These are phyloP conservation scores for Anorthoa munda DNA, from an alignment of 2,888 invertebrate species.

Conservation along the genomic window DNA sequence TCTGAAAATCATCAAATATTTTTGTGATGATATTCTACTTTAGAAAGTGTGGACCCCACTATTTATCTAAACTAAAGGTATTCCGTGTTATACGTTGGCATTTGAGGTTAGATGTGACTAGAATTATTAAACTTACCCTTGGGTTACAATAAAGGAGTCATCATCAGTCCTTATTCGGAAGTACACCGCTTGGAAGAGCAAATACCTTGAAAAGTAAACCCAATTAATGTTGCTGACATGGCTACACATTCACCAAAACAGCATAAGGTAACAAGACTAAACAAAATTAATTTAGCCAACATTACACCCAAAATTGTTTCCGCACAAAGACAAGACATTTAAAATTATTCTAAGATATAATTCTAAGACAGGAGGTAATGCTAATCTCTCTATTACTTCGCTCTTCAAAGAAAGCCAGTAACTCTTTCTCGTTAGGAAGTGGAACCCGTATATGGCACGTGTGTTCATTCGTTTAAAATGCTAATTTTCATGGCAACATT, in stretches of 20 bases:
- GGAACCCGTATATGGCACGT: conserved; percentile 43
- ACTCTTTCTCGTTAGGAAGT: conserved; percentile 50
- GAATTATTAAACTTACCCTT: neutral
- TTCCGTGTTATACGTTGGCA: too few species aligned
- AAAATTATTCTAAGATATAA: conserved; percentile 20
- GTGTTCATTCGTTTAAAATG: conserved; percentile 66
- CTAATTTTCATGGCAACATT: conserved; percentile 56
- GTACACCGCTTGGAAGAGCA: too few species aligned
- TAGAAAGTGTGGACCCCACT: too few species aligned
- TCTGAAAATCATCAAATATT: too few species aligned
- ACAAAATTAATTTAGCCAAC: conserved; percentile 13
- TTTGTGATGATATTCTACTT: too few species aligned
- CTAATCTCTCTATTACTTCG: conserved; percentile 52
- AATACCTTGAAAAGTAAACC: too few species aligned
- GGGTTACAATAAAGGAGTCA: neutral
- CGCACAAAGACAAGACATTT: conserved; percentile 17
- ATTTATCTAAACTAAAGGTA: too few species aligned
- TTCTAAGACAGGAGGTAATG: conserved; percentile 8
- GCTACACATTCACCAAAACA: neutral
- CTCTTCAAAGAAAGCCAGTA: conserved; percentile 33
- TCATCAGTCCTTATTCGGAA: too few species aligned
- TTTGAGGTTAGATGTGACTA: too few species aligned
- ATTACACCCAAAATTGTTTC: conserved; percentile 15
- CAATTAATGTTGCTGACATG: neutral
- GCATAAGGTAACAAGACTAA: neutral